Evolutionary conservation across 2,797 vertebrate species (phyloP), one percentile per base, ranked within the genome.

Genomic region (Mus caroli): DNA sequence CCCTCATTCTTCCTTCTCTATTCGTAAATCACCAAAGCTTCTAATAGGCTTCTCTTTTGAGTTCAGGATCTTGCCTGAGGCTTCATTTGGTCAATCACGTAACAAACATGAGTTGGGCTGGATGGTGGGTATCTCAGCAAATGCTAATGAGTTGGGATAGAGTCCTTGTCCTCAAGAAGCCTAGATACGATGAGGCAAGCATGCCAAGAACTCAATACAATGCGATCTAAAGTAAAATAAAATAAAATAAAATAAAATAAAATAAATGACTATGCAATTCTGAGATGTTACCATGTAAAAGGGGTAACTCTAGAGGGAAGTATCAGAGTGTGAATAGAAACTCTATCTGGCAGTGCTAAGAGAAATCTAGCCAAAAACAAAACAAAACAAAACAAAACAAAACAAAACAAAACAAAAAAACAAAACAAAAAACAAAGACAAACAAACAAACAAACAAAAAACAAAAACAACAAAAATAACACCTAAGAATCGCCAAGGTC

Each of bases 351-450:
- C 13, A 56, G 40, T 24, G 28, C 40, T 87, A 82, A 40, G 20
- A 71, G n/a, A 94, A 93, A 91, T 75, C 22, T 7, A 54, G 67
- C 26, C 26, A 86, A 82, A 46, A 82, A 46, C 46, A 46, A 95
- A 78, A 60, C 34, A 71, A 71, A 69, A 69, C 34, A 43, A 43
- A 43, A 43, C 3, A 43, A 43, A 43, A 69, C 43, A 46, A 95
- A 78, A 60, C 34, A 69, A 69, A 69, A n/a, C n/a, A n/a, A n/a
- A n/a, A n/a, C n/a, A n/a, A n/a, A n/a, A n/a, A n/a, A n/a, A n/a
- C n/a, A n/a, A n/a, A n/a, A n/a, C 19, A 20, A n/a, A 6, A 69
- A 69, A 69, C 34, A 19, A 69, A 64, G 5, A 43, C 43, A 43
- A n/a, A 43, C 43, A 43, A 43, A 43, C 43, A 43, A 43, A 43